Base-by-base conservation (phyloP, 2,113 vertebrate species). In the Python bivittatus region DNA sequence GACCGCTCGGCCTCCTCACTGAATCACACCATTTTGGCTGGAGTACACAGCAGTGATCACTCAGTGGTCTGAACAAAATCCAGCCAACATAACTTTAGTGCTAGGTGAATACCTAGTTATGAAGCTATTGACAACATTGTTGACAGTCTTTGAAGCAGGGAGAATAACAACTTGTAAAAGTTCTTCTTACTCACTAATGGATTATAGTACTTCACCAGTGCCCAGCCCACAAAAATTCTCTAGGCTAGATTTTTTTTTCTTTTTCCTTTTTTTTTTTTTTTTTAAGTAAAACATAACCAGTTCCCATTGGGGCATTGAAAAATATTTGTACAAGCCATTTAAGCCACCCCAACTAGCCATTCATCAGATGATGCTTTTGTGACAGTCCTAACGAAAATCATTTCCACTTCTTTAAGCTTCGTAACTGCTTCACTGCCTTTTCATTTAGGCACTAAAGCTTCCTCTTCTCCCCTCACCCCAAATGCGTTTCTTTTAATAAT, bases 1-100 rank as follows among this genome's bases (percentile, higher is more conserved):
- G 99, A 99, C 96, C 98, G 99, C 1, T 99, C 99, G 0, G 99
- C 99, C 0, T 99, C 99, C 23, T 99, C 99, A 0, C 97, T 99
- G 90, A 99, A 99, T 98, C 99, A 99, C 96, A 99, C 99, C 23
- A 99, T 99, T 96, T 88, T 99, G 96, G 98, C 98, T 1, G 98
- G 98, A 0, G 97, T 98, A 17, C 98, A 99, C 96, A 98, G 98
- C 97, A 99, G 99, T 0, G 98, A 99, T 95, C 99, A 99, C 97
- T 99, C 99, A 0, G 98, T 99, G 96, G 99, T 99, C 95, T 99
- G 97, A 98, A 92, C 17, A 90, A 38, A 61, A 52, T 48, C 22
- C 44, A 48, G 83, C 53, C 42, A 72, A 54, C 33, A 25, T 6
- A 29, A 90, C 0, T 0, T 3, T 0, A 6, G 0, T 57, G 92